Conservation (phyloP, 2,888 invertebrate species). For the Drosophila meridiana region DNA sequence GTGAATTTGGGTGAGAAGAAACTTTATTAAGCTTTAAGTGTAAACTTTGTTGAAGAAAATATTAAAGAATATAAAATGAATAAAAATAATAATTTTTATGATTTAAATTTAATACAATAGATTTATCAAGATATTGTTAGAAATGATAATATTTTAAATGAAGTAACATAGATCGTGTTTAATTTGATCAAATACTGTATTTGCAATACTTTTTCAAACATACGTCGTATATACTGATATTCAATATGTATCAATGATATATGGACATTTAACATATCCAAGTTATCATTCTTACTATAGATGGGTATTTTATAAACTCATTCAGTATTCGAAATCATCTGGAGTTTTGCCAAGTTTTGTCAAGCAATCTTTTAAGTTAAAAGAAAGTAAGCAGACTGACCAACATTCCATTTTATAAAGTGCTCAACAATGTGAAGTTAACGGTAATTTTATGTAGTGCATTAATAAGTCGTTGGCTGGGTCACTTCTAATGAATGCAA, state of each 20-base stretch:
- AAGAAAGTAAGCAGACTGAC: not conserved
- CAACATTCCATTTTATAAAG: not conserved
- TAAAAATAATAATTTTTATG: no score
- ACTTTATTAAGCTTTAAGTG: not conserved
- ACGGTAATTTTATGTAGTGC: conserved; percentile 7
- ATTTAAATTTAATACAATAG: no score
- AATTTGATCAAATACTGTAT: no score
- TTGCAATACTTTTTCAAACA: no score
- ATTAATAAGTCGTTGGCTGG: conserved; percentile 1
- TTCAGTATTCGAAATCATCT: not conserved
- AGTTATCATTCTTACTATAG: not conserved
- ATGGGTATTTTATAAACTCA: not conserved
- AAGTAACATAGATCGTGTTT: no score
- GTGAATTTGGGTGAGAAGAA: not conserved
- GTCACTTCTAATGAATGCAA: conserved; percentile 4
- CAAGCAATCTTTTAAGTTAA: not conserved
- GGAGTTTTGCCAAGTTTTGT: not conserved
- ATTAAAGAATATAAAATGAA: no score
- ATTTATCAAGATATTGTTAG: no score
- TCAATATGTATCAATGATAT: no score
- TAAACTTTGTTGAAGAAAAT: not conserved
- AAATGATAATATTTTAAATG: no score
- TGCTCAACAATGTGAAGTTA: not conserved
- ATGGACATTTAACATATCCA: not conserved
- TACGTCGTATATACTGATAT: no score